Base-by-base conservation (phyloP, 2,888 invertebrate species). In the Oligia strigilis region DNA sequence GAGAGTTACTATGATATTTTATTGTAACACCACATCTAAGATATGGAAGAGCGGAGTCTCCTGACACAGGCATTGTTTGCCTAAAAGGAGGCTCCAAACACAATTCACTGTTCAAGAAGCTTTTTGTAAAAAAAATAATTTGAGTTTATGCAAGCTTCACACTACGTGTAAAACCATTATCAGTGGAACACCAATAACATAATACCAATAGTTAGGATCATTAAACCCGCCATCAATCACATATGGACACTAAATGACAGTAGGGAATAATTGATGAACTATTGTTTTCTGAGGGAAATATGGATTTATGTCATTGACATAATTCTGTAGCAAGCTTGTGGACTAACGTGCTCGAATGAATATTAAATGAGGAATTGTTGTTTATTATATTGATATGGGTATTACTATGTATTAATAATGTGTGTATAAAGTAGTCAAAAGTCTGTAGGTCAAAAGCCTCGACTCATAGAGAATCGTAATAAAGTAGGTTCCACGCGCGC, bases 221-320 rank as follows among this genome's bases (percentile, higher is more conserved):
- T 83, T 73, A 83, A 64, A 74, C 58, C 36, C 13, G 4, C n/a
- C 72, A 83, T 83, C 75, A 73, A 75, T 85, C 86, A 75, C 13
- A 0, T 46, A 2, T 0, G 17, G 23, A 83, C 64, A 67, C 73
- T 82, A 69, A 75, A 67, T 19, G 43, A 13, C 4, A 46, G n/a
- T 40, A 46, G 46, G 46, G 9, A 75, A 87, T 77, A 84, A 86
- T 87, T 83, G 66, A 84, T 83, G 78, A 78, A 64, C 36, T 17
- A 72, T 67, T 77, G 73, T 84, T 86, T 73, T 82, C 66, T 72
- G n/a, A 67, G 17, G 69, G 43, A 72, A 71, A 69, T 83, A 77
- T 72, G 64, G 73, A 84, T 87, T 74, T 86, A 46, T 69, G 5
- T 29, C 19, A 19, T 9, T 29, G 52, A 52, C 43, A 46, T 86